phyloP scores from a whole-genome alignment of 2,113 vertebrate species.

The Gambusia affinis region DNA sequence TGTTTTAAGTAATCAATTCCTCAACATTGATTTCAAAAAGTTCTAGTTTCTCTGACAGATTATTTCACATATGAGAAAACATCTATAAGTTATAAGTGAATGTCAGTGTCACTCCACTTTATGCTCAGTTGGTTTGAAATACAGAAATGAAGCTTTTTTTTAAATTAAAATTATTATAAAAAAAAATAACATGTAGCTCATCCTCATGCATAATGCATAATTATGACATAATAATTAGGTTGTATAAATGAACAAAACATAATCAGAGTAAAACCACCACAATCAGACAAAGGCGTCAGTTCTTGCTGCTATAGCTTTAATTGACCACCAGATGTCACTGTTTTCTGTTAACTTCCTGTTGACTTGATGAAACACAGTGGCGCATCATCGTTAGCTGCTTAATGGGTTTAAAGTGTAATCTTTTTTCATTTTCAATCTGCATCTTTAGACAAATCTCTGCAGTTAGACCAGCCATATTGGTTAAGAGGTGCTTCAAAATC shows the following conservation, averaged over 20 bases:
- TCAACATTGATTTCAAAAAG: too few species aligned
- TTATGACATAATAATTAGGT: too few species aligned
- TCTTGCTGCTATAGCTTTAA: background rate
- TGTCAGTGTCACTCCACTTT: background rate
- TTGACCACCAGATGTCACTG: background rate
- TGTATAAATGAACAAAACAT: too few species aligned
- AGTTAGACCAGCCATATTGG: background rate
- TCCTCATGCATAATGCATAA: too few species aligned
- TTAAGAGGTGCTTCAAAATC: background rate
- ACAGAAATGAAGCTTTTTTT: too few species aligned
- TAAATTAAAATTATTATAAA: too few species aligned
- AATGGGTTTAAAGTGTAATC: constrained; percentile 19
- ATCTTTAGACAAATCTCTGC: constrained; percentile 18
- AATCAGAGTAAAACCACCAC: too few species aligned
- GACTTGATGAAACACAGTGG: background rate
- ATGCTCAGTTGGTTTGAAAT: too few species aligned
- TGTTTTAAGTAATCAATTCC: too few species aligned
- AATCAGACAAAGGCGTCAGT: background rate
- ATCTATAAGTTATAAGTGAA: background rate
- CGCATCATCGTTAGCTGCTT: background rate
- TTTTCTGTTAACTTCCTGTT: background rate
- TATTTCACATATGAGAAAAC: too few species aligned
- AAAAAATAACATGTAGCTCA: too few species aligned
- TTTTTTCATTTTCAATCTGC: constrained; percentile 5
- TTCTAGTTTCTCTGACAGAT: too few species aligned